Conservation (phyloP, 2,113 vertebrate genomes). For the Arenaria interpres region DNA sequence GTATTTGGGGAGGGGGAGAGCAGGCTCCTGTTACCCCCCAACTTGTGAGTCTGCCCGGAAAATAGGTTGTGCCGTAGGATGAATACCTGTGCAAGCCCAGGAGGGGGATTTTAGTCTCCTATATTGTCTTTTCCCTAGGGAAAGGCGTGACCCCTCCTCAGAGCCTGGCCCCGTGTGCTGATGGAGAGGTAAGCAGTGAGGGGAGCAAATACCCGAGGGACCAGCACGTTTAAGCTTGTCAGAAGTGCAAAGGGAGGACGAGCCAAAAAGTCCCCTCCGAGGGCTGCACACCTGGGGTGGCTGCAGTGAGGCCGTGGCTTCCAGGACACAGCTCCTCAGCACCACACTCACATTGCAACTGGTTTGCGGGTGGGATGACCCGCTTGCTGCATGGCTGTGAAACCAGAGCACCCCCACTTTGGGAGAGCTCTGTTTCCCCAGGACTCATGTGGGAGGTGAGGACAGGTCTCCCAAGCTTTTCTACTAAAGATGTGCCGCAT, state of each 20-base stretch:
- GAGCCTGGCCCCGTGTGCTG: accelerated
- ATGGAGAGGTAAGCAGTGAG: background rate
- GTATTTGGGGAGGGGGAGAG: background rate
- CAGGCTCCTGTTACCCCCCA: background rate
- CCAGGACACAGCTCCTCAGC: background rate
- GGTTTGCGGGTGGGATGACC: background rate
- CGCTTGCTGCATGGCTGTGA: background rate
- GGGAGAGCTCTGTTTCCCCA: background rate
- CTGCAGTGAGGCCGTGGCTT: background rate
- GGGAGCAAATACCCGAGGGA: background rate
- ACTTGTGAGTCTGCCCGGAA: background rate
- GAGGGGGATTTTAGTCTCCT: background rate
- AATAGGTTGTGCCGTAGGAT: background rate
- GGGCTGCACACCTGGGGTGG: background rate
- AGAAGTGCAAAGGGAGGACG: background rate
- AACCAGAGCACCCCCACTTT: background rate
- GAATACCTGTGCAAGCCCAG: background rate
- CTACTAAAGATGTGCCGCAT: background rate
- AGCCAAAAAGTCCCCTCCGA: accelerated
- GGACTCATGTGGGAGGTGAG: background rate
- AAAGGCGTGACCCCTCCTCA: background rate
- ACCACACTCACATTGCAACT: background rate
- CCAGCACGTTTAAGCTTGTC: background rate
- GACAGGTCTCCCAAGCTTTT: slow-evolving; percentile 9
- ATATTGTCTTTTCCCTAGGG: background rate